Percentiles rank a stretch among this genome's conserved stretches.
These are phyloP conservation scores for Eupithecia subfuscata DNA, from an alignment of 2,888 invertebrate species.

Conservation along the genomic window DNA sequence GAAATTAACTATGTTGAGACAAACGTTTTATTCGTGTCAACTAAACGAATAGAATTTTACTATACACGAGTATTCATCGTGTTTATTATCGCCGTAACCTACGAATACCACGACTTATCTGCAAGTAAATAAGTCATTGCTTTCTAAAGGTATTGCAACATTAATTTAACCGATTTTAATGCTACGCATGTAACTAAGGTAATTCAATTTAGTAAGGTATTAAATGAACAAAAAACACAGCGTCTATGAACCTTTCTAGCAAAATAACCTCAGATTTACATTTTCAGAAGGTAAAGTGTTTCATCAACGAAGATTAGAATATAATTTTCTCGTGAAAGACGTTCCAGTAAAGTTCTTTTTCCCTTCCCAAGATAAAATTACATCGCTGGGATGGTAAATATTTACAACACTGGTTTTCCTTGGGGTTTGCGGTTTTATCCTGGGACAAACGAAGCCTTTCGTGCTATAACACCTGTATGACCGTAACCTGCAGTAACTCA, in stretches of 20 bases:
- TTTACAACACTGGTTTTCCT: background rate
- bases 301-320: slow-evolving; percentile 1
- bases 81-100: background rate
- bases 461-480: background rate
- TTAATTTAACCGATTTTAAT: background rate
- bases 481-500: background rate
- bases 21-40: background rate
- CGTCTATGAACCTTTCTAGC: background rate
- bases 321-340: slow-evolving; percentile 4
- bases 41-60: background rate
- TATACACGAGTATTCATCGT: background rate
- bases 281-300: background rate
- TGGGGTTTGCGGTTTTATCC: slow-evolving; percentile 7
- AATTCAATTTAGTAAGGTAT: background rate
- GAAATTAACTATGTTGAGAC: background rate
- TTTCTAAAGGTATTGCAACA: background rate
- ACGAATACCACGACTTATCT: background rate
- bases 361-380: slow-evolving; percentile 1
- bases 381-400: background rate
- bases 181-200: background rate
- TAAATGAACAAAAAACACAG: background rate
- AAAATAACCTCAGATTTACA: background rate
- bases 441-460: background rate
- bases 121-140: background rate
- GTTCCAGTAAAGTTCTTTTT: background rate